phyloP scores from a whole-genome alignment of 2,888 invertebrate genomes.

The Hypena proboscidalis region DNA sequence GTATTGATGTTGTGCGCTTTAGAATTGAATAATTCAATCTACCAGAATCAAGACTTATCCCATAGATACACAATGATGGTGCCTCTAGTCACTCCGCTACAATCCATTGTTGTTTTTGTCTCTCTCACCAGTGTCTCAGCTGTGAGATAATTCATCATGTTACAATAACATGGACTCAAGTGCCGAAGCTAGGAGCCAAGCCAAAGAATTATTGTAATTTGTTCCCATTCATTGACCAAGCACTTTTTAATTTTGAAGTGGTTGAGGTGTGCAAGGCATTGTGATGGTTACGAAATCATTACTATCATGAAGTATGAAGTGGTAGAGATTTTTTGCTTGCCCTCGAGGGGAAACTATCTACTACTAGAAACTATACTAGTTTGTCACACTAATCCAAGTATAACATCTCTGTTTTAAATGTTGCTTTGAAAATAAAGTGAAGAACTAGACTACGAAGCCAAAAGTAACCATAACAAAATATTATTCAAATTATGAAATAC shows the following conservation, averaged over 20 bases:
- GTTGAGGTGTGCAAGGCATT: not conserved
- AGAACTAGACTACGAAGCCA: no score
- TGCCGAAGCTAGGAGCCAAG: slow-evolving; percentile 12
- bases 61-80: slow-evolving; percentile 16
- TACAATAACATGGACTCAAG: slow-evolving; percentile 46
- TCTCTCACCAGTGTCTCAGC: slow-evolving; percentile 43
- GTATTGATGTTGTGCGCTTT: no score
- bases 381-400: no score
- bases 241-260: slow-evolving; percentile 6
- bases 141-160: slow-evolving; percentile 58
- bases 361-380: no score
- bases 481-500: no score
- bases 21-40: not conserved
- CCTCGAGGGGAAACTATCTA: no score
- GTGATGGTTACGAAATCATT: not conserved
- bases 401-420: no score
- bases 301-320: no score
- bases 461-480: no score
- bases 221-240: slow-evolving; percentile 14
- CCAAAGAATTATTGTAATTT: slow-evolving; percentile 15
- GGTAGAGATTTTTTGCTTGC: no score
- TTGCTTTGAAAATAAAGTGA: no score
- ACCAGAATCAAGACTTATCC: not conserved
- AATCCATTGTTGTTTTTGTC: slow-evolving; percentile 67
- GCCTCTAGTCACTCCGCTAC: slow-evolving; percentile 46